Evolutionary conservation across 2,888 invertebrate genomes (phyloP), one percentile per base, ranked within the genome.

Genomic region (Drosophila vallismaia): DNA sequence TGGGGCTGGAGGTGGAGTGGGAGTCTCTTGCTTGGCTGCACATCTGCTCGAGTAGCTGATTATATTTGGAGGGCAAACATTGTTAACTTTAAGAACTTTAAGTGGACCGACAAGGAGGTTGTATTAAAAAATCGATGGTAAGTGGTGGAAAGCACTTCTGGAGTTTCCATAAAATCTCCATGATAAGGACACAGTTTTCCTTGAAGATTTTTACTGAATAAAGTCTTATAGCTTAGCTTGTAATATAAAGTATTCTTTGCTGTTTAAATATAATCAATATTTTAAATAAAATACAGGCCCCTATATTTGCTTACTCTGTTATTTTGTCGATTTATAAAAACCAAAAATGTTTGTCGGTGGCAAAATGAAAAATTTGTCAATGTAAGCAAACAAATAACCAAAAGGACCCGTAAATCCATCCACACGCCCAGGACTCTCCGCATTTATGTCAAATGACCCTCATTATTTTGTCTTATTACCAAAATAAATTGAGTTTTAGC

Each of bases 391-490:
- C 86, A 84, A 84, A 84, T 76, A 78, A 81, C 85, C 71, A 71
- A 57, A 77, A 81, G 86, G 72, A 62, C 67, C 24, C 58, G 33
- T 44, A 49, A 44, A 52, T 60, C 60, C 57, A 46, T 51, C 49
- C 45, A 7, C 36, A 12, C 46, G 12, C 44, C 46, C 49, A 38
- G 44, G 31, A 19, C 31, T 24, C 26, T 9, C 26, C 66, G 80
- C 82, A 77, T 84, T 88, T 86, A 86, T 84, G 82, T 87, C 87
- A 86, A 85, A 85, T 85, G 88, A 88, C 84, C 88, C 86, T 86
- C 84, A 85, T 85, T 85, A 85, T 68, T 86, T 78, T 79, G 72
- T 63, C 84, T 81, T 85, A 88, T 86, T 88, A 85, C 87, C 74
- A 74, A 85, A 85, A 85, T 88, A 85, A 85, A 85, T 85, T 85